A percentile compares a stretch with the other conserved stretches of the same genome.
Evolutionary conservation across 2,888 invertebrate genomes (phyloP).

Genomic region (Mongoloraphidia duomilia): DNA sequence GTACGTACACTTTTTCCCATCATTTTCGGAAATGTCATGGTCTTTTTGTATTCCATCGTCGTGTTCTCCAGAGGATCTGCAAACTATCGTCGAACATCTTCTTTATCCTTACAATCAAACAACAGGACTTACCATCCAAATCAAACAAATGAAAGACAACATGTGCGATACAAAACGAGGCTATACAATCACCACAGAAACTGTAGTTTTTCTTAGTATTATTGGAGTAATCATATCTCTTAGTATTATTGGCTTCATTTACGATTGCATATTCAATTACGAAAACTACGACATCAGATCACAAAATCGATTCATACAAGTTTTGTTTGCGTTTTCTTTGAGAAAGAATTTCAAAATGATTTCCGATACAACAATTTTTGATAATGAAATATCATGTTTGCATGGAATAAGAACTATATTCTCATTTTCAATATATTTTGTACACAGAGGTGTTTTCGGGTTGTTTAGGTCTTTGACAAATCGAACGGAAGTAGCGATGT

Average conservation of each 20-base stretch:
- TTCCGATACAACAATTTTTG: not conserved
- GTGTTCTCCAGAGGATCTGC: slow-evolving; percentile 37
- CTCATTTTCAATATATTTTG: slow-evolving; percentile 8
- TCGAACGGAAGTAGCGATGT: slow-evolving; percentile 6
- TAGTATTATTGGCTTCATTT: not conserved
- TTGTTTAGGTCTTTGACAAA: slow-evolving; percentile 8
- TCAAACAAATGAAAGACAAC: not conserved
- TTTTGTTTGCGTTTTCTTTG: not conserved
- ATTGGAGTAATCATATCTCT: not conserved
- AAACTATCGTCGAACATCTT: slow-evolving; percentile 19
- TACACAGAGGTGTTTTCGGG: slow-evolving; percentile 9
- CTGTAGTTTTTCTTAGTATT: not conserved
- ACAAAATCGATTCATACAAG: not conserved
- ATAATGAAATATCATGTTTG: slow-evolving; percentile 8
- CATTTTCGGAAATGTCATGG: slow-evolving; percentile 32
- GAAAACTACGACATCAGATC: not conserved
- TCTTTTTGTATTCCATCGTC: slow-evolving; percentile 45
- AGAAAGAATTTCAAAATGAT: not conserved
- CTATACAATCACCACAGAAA: no score
- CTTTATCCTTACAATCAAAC: slow-evolving; percentile 10
- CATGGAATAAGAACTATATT: slow-evolving; percentile 8
- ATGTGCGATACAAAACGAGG: no score
- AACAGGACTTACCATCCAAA: slow-evolving; percentile 5
- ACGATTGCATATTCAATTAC: not conserved
- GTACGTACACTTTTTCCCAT: slow-evolving; percentile 8